Evolutionary conservation across 1,140 invertebrate species (phyloP).

Genomic region (Drosophila insularis): DNA sequence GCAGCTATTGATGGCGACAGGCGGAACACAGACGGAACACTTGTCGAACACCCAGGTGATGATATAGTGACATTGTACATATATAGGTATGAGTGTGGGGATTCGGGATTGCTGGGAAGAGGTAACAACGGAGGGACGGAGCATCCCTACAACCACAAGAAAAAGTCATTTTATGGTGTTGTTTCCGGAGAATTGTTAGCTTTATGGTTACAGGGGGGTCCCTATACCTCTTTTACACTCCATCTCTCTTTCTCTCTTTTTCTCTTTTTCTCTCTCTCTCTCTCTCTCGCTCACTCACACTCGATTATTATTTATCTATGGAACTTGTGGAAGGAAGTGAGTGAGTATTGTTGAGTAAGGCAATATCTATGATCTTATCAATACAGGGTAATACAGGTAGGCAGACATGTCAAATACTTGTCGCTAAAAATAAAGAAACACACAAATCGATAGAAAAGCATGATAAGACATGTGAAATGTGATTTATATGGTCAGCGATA

Average conservation of each 20-base stretch:
- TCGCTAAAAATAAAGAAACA: slow-evolving; percentile 21
- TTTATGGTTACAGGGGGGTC: background rate
- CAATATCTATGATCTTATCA: slow-evolving; percentile 52
- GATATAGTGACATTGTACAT: background rate
- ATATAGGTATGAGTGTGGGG: background rate
- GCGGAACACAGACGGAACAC: slow-evolving; percentile 58
- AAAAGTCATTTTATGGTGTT: slow-evolving; percentile 58
- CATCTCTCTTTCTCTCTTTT: slow-evolving; percentile 16
- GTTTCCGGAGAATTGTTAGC: slow-evolving; percentile 66
- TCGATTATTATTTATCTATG: background rate
- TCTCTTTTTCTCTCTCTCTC: slow-evolving; percentile 33
- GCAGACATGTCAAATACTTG: slow-evolving; percentile 20
- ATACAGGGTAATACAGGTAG: slow-evolving; percentile 53
- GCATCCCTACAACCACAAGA: background rate
- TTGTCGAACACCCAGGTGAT: slow-evolving; percentile 44
- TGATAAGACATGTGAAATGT: background rate
- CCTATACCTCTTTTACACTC: slow-evolving; percentile 26
- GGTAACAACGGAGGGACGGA: background rate
- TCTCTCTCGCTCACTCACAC: slow-evolving; percentile 14
- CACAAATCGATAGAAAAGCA: background rate
- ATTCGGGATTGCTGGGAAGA: background rate
- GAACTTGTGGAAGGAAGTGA: slow-evolving; percentile 43
- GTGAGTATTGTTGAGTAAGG: slow-evolving; percentile 58
- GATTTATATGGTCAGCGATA: background rate
- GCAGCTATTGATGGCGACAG: slow-evolving; percentile 78